These are phyloP conservation scores for Cephonodes hylas DNA, from an alignment of 2,888 invertebrate genomes.

Conservation along the genomic window DNA sequence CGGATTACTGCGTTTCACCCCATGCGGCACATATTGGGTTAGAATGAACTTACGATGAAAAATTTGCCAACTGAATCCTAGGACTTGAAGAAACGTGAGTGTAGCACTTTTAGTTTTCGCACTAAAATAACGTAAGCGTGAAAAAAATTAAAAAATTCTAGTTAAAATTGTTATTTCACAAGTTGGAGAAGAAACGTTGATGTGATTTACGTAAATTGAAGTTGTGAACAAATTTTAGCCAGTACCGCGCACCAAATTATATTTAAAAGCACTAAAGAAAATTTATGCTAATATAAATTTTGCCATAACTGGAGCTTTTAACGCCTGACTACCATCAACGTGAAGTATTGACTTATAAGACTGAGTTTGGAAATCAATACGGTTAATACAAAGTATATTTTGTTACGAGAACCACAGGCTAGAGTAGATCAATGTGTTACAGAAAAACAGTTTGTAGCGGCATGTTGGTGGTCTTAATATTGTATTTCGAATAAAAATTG, in stretches of 20 bases:
- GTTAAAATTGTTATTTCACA: constrained; percentile 16
- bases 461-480: too few relatives aligned
- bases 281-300: background rate
- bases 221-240: background rate
- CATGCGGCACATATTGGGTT: background rate
- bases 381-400: background rate
- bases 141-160: background rate
- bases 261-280: constrained; percentile 6
- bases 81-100: background rate
- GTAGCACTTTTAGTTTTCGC: background rate
- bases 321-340: background rate
- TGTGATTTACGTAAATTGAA: constrained; percentile 20
- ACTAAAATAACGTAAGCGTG: background rate
- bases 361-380: background rate
- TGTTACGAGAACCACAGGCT: too few relatives aligned
- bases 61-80: background rate
- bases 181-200: constrained; percentile 17
- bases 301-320: background rate
- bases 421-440: too few relatives aligned
- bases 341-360: constrained; percentile 13
- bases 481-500: too few relatives aligned
- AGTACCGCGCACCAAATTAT: background rate
- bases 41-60: background rate
- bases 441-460: too few relatives aligned
- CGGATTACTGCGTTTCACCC: constrained; percentile 23